phyloP scores from a whole-genome alignment of 2,113 vertebrate species.

The Ahaetulla prasina region DNA sequence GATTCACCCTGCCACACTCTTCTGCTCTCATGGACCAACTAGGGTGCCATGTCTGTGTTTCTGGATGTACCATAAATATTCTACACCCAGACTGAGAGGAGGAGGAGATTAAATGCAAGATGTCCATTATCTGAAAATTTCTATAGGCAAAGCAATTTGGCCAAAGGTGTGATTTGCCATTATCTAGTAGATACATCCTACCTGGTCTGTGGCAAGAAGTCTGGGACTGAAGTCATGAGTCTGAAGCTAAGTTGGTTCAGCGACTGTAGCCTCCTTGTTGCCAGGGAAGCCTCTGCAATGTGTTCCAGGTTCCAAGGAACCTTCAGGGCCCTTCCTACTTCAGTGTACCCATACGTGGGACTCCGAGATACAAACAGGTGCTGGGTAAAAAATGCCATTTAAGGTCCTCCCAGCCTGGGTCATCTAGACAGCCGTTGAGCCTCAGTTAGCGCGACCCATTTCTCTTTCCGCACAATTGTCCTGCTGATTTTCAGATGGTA shows the following conservation, averaged over 20 bases:
- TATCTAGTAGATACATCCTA: not conserved
- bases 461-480: slow-evolving; percentile 46
- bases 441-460: slow-evolving; percentile 37
- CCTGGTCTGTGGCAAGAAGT: not conserved
- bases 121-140: not conserved
- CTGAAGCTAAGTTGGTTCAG: not conserved
- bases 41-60: not conserved
- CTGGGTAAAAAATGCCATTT: not conserved
- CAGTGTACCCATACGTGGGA: not conserved
- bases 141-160: not conserved
- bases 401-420: slow-evolving; percentile 9
- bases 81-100: not conserved
- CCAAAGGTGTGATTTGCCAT: not conserved
- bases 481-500: slow-evolving; percentile 50
- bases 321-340: not conserved
- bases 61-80: not conserved
- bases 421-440: slow-evolving; percentile 52
- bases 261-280: not conserved
- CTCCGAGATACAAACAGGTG: not conserved
- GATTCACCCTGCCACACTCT: not conserved
- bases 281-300: not conserved
- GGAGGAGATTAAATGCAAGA: not conserved
- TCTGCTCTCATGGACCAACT: not conserved
- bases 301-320: not conserved
- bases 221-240: not conserved